A percentile compares a stretch with the other conserved stretches of the same genome.
Evolutionary conservation across 2,113 vertebrate species (phyloP).

Genomic region (Fulmarus glacialis): DNA sequence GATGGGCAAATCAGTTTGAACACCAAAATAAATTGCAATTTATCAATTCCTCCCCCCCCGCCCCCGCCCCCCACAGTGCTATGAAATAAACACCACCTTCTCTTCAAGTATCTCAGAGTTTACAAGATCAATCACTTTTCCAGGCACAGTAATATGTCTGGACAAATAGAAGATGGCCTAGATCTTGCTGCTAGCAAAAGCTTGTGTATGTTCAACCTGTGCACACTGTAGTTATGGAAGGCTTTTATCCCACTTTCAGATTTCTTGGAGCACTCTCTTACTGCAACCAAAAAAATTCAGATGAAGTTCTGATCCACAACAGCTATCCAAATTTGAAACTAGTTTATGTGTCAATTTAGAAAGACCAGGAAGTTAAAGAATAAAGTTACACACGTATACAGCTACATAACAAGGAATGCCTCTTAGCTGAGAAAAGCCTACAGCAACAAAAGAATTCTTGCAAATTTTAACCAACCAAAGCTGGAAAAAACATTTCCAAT

Average conservation of each 20-base stretch:
- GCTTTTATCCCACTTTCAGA: not conserved
- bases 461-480: not conserved
- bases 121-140: not conserved
- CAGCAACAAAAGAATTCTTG: not conserved
- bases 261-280: not conserved
- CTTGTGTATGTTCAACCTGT: not conserved
- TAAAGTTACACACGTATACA: not conserved
- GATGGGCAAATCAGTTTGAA: not conserved
- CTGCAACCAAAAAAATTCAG: not conserved
- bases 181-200: not conserved
- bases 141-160: not conserved
- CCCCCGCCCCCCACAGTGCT: fast-evolving
- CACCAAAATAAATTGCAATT: not conserved
- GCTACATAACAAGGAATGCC: not conserved
- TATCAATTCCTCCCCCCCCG: not conserved
- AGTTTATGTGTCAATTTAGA: not conserved
- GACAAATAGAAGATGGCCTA: not conserved
- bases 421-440: not conserved
- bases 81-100: not conserved
- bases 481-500: not conserved
- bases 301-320: not conserved
- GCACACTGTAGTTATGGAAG: not conserved
- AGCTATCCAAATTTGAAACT: not conserved
- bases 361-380: not conserved
- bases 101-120: not conserved